phyloP scores from a whole-genome alignment of 2,888 invertebrate species.

The Zhuqinia jingwanae region DNA sequence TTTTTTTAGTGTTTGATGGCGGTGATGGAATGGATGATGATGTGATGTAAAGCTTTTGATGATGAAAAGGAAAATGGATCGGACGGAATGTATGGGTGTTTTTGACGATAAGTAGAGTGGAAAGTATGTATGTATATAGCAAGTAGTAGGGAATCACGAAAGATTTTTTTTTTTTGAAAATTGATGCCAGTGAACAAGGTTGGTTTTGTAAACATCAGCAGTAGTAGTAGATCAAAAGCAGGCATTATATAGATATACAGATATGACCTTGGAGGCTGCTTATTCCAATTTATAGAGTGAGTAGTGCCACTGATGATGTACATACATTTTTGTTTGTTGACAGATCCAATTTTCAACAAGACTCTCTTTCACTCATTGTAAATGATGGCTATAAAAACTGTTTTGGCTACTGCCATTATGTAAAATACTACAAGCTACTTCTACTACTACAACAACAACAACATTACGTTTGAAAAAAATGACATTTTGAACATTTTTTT shows the following conservation, averaged over 20 bases:
- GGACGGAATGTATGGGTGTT: background rate
- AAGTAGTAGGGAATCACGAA: no score
- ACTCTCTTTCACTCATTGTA: background rate
- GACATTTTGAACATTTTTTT: no score
- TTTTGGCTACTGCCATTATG: no score
- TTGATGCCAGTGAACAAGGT: background rate
- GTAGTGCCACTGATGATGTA: background rate
- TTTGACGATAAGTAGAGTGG: background rate
- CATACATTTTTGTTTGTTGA: conserved; percentile 1
- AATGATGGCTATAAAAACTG: no score
- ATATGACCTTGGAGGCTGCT: conserved; percentile 1
- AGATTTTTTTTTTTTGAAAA: background rate
- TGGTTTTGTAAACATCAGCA: background rate
- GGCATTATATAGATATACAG: background rate
- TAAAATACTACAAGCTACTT: no score
- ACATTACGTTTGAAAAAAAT: background rate
- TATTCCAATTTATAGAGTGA: background rate
- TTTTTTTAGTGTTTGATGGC: no score
- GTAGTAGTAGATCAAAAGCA: background rate
- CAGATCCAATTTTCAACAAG: conserved; percentile 5
- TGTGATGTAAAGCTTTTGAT: background rate
- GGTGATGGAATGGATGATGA: background rate
- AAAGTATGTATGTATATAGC: background rate
- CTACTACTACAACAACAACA: background rate
- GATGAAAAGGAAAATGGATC: background rate